Base-by-base conservation (phyloP, 2,888 invertebrate genomes). In the Dryobotodes eremita region DNA sequence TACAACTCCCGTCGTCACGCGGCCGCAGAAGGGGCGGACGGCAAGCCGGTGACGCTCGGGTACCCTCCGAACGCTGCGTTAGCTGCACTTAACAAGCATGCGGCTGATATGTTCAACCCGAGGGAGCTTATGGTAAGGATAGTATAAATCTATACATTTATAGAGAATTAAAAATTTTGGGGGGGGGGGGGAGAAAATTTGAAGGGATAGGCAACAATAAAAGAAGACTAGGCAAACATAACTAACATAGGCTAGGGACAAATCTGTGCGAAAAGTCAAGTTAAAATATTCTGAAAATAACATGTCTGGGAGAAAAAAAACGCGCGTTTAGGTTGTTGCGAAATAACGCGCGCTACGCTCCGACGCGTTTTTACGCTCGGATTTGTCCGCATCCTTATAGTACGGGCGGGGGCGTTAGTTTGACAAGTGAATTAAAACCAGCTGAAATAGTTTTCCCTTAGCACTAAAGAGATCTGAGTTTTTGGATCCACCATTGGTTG, bases 1-100 rank as follows among this genome's bases (percentile, higher is more conserved):
- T 96, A 98, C 94, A 97, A 98, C 84, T 97, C 98, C 26, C 97
- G 98, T 68, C 97, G 98, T 23, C 97, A 97, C 91, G 97, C 92
- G 5, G 93, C 94, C 0, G 90, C 93, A 0, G 94, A 97, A 95
- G 77, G 80, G 0, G 78, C 97, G 95, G 92, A 97, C 94, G 89
- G 97, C 94, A 92, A 97, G 96, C 89, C 97, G 90, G 91, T 97
- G 90, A 84, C 95, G 0, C 89, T 99, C n/a, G 99, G 99, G 20
- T 99, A 99, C 94, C 99, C 98, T 68, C 98, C 98, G 10, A 99
- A 99, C 93, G 99, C 99, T 20, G 99, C 99, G 6, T 97, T 99
- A 86, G 99, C 99, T 89, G 99, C 99, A 0, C 99, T 99, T 82
- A 98, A 99, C 94, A 98, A 99, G 87, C 99, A 99, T 94, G 99